Base-by-base conservation (phyloP, 2,888 invertebrate genomes). In the Parochlus steinenii region DNA sequence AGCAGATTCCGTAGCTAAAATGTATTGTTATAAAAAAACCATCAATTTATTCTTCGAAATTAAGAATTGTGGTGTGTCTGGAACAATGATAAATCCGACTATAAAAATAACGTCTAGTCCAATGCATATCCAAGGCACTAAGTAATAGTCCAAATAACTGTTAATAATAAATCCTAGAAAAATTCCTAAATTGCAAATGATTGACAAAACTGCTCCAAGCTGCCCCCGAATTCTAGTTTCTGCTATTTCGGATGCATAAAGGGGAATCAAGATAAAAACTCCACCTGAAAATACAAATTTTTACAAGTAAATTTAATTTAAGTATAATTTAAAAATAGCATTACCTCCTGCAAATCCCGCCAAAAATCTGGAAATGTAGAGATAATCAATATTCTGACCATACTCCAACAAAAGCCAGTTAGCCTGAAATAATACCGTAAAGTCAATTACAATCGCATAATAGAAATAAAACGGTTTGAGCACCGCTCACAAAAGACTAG, bases 61-160 rank as follows among this genome's bases (percentile, higher is more conserved):
- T 29, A 69, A 58, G 48, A 63, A 77, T 22, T 68, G 66, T 0
- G 86, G 85, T 5, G 78, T 75, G 54, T 86, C 86, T 0, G 85
- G 86, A 67, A 83, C 75, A 45, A 77, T 73, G 47, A 74, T 64
- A 55, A 81, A 75, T 1, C 72, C 54, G 0, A 64, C 43, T 1
- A 69, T 69, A 40, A 78, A 74, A 2, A 78, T 45, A 1, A 79
- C 48, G 0, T 82, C 76, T 1, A 68, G n/a, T n/a, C n/a, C 68
- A 40, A 36, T 17, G 12, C 29, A n/a, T 12, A 30, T 30, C 19
- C 30, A 22, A 10, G 30, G 23, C 3, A 23, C 12, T n/a, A n/a
- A n/a, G 12, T 24, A n/a, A 30, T 30, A 36, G 24, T 36, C 30
- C 24, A 30, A 18, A 14, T 30, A 36, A 11, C 30, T 30, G 12